Conservation (phyloP, 1,140 invertebrate species). For the Armadillidium nasatum region DNA sequence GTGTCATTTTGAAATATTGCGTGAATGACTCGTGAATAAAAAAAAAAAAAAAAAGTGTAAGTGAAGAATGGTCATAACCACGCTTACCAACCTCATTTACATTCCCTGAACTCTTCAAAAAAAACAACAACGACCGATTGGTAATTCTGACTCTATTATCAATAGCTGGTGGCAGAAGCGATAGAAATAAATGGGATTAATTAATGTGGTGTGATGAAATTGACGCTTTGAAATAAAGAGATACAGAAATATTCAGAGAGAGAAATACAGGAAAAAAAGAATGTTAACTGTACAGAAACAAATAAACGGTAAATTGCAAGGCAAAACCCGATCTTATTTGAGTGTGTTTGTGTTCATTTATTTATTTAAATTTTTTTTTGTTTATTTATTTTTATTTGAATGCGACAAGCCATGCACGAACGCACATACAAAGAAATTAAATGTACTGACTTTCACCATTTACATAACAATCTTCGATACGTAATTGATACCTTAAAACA, state of each 20-base stretch:
- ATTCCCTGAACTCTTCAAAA: too few relatives aligned
- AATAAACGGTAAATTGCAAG: background rate
- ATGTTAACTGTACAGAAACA: background rate
- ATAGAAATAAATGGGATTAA: too few relatives aligned
- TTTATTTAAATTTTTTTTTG: too few relatives aligned
- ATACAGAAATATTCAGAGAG: background rate
- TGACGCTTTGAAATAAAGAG: background rate
- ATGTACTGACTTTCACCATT: too few relatives aligned
- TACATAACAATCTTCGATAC: too few relatives aligned
- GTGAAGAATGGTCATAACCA: background rate
- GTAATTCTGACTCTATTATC: background rate
- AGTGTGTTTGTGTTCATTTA: slow-evolving; percentile 3
- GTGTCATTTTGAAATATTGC: too few relatives aligned
- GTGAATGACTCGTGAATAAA: too few relatives aligned
- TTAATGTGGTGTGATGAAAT: background rate
- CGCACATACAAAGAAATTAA: too few relatives aligned
- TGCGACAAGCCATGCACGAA: too few relatives aligned
- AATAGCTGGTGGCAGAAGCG: slow-evolving; percentile 1
- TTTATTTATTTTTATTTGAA: too few relatives aligned
- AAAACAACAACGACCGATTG: background rate
- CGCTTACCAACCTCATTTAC: background rate
- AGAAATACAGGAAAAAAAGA: background rate
- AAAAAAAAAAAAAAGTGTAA: too few relatives aligned
- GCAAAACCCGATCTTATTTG: background rate
- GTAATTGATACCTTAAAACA: too few relatives aligned